phyloP scores from a whole-genome alignment of 2,113 vertebrate species.

The Dicentrarchus labrax region DNA sequence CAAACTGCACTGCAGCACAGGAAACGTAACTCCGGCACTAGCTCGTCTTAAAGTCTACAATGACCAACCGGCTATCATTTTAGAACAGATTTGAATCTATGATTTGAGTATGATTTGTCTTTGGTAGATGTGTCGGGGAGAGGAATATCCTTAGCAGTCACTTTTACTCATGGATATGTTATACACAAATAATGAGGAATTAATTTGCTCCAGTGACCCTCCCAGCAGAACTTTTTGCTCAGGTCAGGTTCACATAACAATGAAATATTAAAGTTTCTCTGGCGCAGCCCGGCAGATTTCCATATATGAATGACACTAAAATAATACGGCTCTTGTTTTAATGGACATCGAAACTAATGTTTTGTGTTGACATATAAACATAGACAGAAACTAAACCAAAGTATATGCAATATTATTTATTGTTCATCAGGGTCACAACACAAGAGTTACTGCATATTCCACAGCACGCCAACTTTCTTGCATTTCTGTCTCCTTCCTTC shows the following conservation, averaged over 20 bases:
- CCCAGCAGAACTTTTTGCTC: background rate
- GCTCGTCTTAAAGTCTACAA: background rate
- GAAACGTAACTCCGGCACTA: slow-evolving; percentile 13
- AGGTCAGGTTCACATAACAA: background rate
- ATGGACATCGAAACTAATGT: too few species aligned
- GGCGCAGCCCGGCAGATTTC: background rate
- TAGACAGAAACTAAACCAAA: background rate
- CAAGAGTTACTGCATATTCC: too few species aligned
- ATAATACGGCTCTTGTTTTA: background rate
- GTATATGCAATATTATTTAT: background rate
- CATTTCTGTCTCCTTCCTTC: background rate
- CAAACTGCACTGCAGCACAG: slow-evolving; percentile 29
- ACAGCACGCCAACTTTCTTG: background rate
- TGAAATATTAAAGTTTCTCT: background rate
- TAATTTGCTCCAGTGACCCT: background rate
- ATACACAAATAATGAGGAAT: background rate
- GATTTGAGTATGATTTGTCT: background rate
- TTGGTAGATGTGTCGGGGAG: background rate
- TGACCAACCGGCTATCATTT: background rate
- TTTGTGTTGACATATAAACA: background rate
- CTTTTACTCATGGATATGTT: background rate
- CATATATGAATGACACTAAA: background rate
- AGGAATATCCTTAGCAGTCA: background rate
- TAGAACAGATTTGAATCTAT: background rate
- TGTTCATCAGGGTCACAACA: too few species aligned